Base-by-base conservation (phyloP, 2,113 vertebrate species). In the Mesocricetus auratus region DNA sequence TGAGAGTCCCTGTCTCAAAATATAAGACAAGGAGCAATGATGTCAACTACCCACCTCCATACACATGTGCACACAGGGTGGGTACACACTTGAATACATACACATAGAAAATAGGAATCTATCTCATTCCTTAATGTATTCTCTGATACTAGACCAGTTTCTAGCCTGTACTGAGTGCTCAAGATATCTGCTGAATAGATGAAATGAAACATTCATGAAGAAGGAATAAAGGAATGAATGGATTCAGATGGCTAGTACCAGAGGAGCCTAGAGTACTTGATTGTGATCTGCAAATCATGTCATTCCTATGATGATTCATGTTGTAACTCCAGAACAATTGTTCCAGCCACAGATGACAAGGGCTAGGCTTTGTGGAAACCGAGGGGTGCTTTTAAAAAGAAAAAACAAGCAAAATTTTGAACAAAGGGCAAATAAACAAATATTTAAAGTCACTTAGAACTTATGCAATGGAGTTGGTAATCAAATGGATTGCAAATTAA, bases 371-470 rank as follows among this genome's bases (percentile, higher is more conserved):
- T 89, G 36, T 69, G 89, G 21, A 71, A 64, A 91, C 60, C 16
- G 24, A 29, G 26, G 12, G 13, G 29, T 42, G 15, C 17, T 78
- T 90, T 83, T 68, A 45, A 42, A 22, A 75, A 89, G 87, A 81
- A 93, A 79, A 94, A 71, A 10, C 29, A 87, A 94, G 75, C 19
- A 71, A 95, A 92, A 73, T 58, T 81, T 64, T 74, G 16, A 78
- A 58, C 66, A n/a, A 79, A 94, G 86, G 45, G 9, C 19, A 94
- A 50, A 78, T 33, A 94, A 73, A 2, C 74, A 56, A 68, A 89
- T 58, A 10, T 89, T 89, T 94, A 3, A 86, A 96, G 92, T 92
- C 58, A 58, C 56, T 86, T 87, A 94, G 45, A 96, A 93, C 82
- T 73, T 83, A 73, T 10, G 78, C 24, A 45, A 56, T 47, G 50